Percentiles rank a stretch among this genome's conserved stretches.
Evolutionary conservation across 1,140 invertebrate species (phyloP).

Genomic region (Drosophila kurseongensis): DNA sequence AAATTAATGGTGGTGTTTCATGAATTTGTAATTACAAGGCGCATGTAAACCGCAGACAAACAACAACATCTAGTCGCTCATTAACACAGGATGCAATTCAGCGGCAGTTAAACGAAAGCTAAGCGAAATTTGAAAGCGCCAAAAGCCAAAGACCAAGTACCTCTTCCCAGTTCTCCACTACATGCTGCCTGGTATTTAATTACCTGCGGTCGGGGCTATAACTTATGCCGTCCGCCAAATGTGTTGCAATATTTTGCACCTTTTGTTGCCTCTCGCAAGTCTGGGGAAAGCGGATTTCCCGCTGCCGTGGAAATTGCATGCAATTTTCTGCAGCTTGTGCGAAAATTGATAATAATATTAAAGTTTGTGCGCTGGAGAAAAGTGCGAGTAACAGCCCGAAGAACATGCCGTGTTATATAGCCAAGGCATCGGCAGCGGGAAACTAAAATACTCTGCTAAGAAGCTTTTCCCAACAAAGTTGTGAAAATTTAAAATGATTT

Average conservation of each 20-base stretch:
- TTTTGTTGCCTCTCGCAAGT: constrained; percentile 19
- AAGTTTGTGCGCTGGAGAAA: constrained; percentile 43
- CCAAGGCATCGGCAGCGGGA: neutral
- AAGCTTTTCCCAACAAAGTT: neutral
- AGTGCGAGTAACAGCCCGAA: constrained; percentile 39
- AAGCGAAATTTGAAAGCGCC: constrained; percentile 49
- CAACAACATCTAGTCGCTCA: constrained; percentile 33
- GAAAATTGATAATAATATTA: constrained; percentile 67
- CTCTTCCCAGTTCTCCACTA: neutral
- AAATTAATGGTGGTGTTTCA: constrained; percentile 45
- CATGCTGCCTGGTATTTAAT: constrained; percentile 56
- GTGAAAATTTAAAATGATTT: neutral
- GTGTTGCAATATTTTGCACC: constrained; percentile 55
- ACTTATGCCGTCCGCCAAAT: constrained; percentile 63
- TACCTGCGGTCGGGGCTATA: constrained; percentile 58
- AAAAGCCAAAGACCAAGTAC: constrained; percentile 3
- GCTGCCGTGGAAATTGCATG: constrained; percentile 47
- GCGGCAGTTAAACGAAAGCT: constrained; percentile 43
- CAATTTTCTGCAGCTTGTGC: constrained; percentile 58
- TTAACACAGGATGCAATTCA: constrained; percentile 54
- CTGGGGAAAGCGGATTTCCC: constrained; percentile 8
- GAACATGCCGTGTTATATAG: constrained; percentile 26
- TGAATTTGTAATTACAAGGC: constrained; percentile 54
- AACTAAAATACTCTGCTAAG: constrained; percentile 15
- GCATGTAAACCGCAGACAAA: constrained; percentile 48